Evolutionary conservation across 2,113 vertebrate species (phyloP).

Genomic region (Hirundichthys speculiger): DNA sequence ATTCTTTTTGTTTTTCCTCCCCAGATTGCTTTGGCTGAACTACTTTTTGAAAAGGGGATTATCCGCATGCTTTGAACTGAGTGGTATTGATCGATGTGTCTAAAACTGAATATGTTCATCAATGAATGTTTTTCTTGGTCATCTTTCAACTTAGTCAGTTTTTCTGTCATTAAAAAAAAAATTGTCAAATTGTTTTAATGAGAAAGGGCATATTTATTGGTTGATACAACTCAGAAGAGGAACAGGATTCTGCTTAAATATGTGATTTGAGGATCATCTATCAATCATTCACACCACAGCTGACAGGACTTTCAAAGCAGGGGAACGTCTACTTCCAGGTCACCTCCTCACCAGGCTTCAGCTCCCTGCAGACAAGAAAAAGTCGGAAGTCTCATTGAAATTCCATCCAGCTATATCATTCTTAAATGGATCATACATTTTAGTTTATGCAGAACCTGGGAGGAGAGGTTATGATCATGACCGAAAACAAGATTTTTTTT

Average conservation of each 20-base stretch:
- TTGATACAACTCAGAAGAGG: constrained; percentile 44
- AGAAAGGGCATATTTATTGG: constrained; percentile 63
- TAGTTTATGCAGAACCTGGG: no score
- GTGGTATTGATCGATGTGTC: constrained; percentile 4
- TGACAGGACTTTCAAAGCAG: constrained; percentile 25
- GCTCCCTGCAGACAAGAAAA: constrained; percentile 80
- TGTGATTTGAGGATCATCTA: constrained; percentile 31
- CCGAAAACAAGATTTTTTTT: no score
- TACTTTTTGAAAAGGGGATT: constrained; percentile 80
- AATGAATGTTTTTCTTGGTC: background rate
- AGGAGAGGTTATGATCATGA: no score
- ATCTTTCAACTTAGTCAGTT: constrained; percentile 3
- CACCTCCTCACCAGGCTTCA: constrained; percentile 89
- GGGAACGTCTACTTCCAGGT: constrained; percentile 88
- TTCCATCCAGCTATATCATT: background rate
- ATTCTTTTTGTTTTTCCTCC: background rate
- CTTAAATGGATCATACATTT: no score
- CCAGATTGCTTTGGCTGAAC: constrained; percentile 77
- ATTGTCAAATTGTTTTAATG: background rate
- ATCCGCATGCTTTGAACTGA: no score
- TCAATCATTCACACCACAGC: constrained; percentile 40
- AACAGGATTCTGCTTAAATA: constrained; percentile 45
- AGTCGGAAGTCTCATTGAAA: background rate
- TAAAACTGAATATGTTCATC: background rate
- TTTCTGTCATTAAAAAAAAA: background rate